Base-by-base conservation (phyloP, 2,888 invertebrate species). In the Trissolcus brochymenae region DNA sequence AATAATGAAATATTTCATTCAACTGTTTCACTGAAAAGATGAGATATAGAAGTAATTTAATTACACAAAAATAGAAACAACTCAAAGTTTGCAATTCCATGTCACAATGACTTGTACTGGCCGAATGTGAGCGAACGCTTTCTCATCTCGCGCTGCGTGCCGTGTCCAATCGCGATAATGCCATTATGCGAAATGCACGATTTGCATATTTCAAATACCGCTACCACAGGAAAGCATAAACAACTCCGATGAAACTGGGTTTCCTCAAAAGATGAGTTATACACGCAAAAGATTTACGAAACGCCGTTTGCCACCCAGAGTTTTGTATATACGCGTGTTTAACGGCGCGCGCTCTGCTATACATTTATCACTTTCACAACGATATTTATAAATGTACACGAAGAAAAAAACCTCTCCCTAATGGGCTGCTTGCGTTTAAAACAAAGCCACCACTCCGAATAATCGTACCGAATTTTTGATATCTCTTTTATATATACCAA, bases 181-280 rank as follows among this genome's bases (percentile, higher is more conserved):
- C 87, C 85, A 87, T 87, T 87, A 88, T 87, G 87, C 86, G 87
- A 11, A 86, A 87, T 86, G 84, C 86, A 84, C 83, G 87, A 88
- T 88, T 88, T 88, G 88, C 88, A 88, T 88, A 88, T 88, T 88
- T 88, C 87, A 88, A 87, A 87, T 87, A 88, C 85, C 85, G 86
- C 82, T 82, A 83, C 84, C 35, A 86, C 87, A 88, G 88, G 88
- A 88, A 88, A 88, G 86, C 88, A 88, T 88, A 88, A 88, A 88
- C 87, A 88, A 88, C 87, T 84, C 84, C 81, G 82, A 80, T 81
- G 80, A 81, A 81, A 82, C 82, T 82, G 83, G 82, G 84, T 85
- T 85, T 86, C 87, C 83, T 85, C 84, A 84, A 83, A 85, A 86
- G 88, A 88, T 85, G 87, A 88, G 87, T 87, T 88, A 87, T 86